Evolutionary conservation across 2,113 vertebrate genomes (phyloP), one percentile per base, ranked within the genome.

Genomic region (Indicator indicator): DNA sequence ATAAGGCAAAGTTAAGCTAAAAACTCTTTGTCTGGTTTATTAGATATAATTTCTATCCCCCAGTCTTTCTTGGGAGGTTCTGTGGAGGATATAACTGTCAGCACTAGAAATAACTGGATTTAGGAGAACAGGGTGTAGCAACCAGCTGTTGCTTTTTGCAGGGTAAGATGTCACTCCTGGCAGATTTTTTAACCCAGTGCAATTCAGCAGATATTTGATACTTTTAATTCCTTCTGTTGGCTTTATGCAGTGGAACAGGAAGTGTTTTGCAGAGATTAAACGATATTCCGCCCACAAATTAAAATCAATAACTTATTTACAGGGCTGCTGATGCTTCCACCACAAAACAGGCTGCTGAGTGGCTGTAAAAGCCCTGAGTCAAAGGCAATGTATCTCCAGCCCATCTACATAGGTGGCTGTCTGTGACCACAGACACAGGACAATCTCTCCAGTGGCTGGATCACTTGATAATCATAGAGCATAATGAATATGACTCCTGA

Each of bases 221-320:
- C 82, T 69, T 95, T 83, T 81, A 83, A 93, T 91, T 91, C 90
- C 73, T 95, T 90, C 86, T 90, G 67, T 85, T 95, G 89, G 88
- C 76, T 94, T 93, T 69, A 90, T 75, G 28, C 65, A 64, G 76
- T 69, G 79, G 88, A 93, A 93, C 79, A 94, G 72, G 73, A 91
- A 58, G 76, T 0, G 1, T 56, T 88, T 91, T 79, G 70, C 48
- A 88, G 52, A 92, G 67, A 73, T 95, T 94, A 91, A 94, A 89
- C 80, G 93, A 81, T 94, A 90, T 94, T 93, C 93, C 84, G 75
- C 79, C 74, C 71, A 40, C 86, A 94, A 96, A 96, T 92, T 95
- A 93, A 94, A 96, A 96, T 96, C 89, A 92, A 94, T 96, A 94
- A 70, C 75, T 96, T 95, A 84, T 89, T 96, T 97, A 91, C 91